Base-by-base conservation (phyloP, 1,140 invertebrate species). In the Hirudo medicinalis region DNA sequence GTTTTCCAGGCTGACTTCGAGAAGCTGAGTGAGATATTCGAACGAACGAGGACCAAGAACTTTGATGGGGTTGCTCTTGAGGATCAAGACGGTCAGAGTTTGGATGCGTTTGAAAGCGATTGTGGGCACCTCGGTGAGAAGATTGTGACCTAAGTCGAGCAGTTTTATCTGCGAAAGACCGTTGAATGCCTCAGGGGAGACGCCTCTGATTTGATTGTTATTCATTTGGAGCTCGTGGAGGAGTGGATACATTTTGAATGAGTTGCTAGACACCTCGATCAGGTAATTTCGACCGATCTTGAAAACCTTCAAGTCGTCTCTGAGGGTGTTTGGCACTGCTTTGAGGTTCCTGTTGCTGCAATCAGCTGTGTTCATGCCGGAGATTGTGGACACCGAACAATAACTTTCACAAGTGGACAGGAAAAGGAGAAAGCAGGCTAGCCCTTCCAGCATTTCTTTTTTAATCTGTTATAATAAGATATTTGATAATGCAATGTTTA, bases 281-380 rank as follows among this genome's bases (percentile, higher is more conserved):
- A 70, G 19, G n/a, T 70, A 19, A 54, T 70, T 70, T 13, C 53
- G 22, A 11, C 25, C 27, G 25, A 70, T 49, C n/a, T 70, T 54
- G 53, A 70, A 53, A 25, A 70, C 53, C 22, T 70, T 70, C 22
- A 70, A 20, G 25, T 70, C 69, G 53, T 70, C 69, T 25, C 69
- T 36, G 4, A 70, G 69, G 15, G 69, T 70, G n/a, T 49, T 49
- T 19, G 69, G 69, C 32, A 70, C 69, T 19, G 69, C 8, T 53
- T 54, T 25, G 19, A 70, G 43, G 43, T 25, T 54, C 53, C 49
- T 70, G 69, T 53, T 70, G 49, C 53, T 70, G 69, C 69, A 70
- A 49, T 70, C 53, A 19, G 69, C 69, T 20, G 69, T 54, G 40
- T 49, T 54, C 36, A 70, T 36, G 22, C 53, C 53, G 40, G 19